Conservation (phyloP, 2,888 invertebrate species). For the Troides aeacus region DNA sequence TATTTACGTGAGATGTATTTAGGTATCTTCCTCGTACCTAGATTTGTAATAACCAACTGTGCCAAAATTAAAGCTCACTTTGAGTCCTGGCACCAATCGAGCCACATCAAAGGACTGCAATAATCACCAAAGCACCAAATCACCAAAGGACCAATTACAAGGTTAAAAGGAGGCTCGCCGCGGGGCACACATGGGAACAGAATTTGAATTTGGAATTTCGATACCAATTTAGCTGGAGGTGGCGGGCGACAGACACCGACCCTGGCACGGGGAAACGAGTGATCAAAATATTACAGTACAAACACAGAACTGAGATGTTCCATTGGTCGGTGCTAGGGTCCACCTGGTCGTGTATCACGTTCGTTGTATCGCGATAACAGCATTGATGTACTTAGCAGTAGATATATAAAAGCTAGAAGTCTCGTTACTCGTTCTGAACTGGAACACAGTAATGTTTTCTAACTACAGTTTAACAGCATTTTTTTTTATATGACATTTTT, state of each 20-base stretch:
- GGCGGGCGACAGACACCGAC: conserved; percentile 71
- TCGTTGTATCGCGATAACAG: too few relatives aligned
- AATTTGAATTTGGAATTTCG: conserved; percentile 78
- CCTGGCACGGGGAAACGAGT: conserved; percentile 58
- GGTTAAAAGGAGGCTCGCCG: conserved; percentile 65
- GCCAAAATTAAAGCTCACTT: conserved; percentile 31
- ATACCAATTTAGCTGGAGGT: conserved; percentile 76
- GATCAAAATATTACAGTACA: conserved; percentile 56
- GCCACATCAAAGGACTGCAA: conserved; percentile 65
- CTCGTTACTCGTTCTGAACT: too few relatives aligned
- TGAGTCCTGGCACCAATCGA: conserved; percentile 56
- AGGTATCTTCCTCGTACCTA: too few relatives aligned
- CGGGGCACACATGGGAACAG: conserved; percentile 66
- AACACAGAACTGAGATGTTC: conserved; percentile 38
- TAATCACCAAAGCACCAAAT: conserved; percentile 52
- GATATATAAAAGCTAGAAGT: too few relatives aligned
- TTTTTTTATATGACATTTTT: too few relatives aligned
- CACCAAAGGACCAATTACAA: conserved; percentile 72
- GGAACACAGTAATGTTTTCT: too few relatives aligned
- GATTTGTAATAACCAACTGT: conserved; percentile 27
- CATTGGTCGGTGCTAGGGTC: neutral
- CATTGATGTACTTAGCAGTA: too few relatives aligned
- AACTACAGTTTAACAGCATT: too few relatives aligned
- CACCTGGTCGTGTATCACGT: too few relatives aligned
- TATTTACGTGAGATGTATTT: too few relatives aligned